Evolutionary conservation across 2,797 vertebrate species (phyloP), one percentile per base, ranked within the genome.

Genomic region (Sphaeramia orbicularis): DNA sequence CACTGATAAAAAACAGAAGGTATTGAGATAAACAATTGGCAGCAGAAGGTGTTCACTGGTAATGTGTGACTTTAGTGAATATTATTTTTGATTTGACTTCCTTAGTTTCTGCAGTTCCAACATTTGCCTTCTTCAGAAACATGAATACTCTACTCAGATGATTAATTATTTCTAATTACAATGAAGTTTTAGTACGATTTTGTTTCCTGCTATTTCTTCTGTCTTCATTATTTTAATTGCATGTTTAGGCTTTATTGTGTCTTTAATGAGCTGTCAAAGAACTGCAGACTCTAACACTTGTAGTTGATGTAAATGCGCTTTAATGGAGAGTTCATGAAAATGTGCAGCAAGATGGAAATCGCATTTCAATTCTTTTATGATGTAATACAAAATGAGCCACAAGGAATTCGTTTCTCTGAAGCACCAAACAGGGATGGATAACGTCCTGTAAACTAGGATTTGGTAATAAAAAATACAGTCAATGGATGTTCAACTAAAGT

Each of bases 231-330:
- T 70, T 78, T 76, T 78, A 80, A 84, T 72, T 52, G 36, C 58
- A 68, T 55, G 40, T 52, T 43, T 30, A 4, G 44, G 40, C 44
- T 72, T 74, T 65, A 62, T 64, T 72, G 71, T 54, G 54, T 83
- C 78, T 78, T 71, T 78, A 84, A 84, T 77, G 60, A 83, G 71
- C 47, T 60, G 73, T 76, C 75, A 58, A 43, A 42, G 58, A 71
- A 52, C 48, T 8, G 44, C 4, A 4, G 2, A 41, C 32, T 59
- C 49, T 48, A 57, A 48, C 30, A 61, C 43, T 75, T 32, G 27
- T 12, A 54, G 45, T 30, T 70, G 47, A 78, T 65, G 36, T 61
- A 70, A 87, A 83, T 62, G 35, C 78, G 68, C 54, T 49, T 79
- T 78, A 82, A 80, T 71, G 64, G 58, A 10, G 47, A 58, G 60